Conservation (phyloP, 2,113 vertebrate genomes). For the Laterallus jamaicensis region DNA sequence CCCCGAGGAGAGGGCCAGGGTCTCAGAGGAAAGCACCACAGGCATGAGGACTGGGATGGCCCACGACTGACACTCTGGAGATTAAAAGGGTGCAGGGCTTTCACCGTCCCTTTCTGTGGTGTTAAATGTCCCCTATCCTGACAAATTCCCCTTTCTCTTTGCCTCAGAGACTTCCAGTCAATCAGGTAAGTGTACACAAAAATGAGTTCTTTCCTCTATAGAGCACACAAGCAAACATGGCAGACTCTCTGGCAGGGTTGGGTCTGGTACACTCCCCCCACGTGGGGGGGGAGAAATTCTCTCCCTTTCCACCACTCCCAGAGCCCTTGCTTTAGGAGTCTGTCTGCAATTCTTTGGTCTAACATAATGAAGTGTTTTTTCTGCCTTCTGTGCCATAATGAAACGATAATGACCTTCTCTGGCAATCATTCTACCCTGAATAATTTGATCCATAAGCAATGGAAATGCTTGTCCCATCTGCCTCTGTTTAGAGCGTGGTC, state of each 20-base stretch:
- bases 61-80: background rate
- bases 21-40: background rate
- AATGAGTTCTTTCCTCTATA: background rate
- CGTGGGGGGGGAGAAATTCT: constrained; percentile 37
- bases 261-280: background rate
- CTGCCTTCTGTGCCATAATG: constrained; percentile 68
- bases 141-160: background rate
- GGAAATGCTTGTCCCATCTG: constrained; percentile 67
- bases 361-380: constrained; percentile 67
- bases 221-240: background rate
- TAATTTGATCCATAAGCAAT: constrained; percentile 70
- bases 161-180: background rate
- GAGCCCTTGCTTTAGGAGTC: constrained; percentile 59
- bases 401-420: constrained; percentile 68
- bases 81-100: background rate
- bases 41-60: background rate
- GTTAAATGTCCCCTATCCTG: background rate
- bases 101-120: background rate
- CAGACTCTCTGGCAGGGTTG: constrained; percentile 50
- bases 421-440: constrained; percentile 59
- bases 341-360: constrained; percentile 66
- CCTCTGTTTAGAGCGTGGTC: background rate
- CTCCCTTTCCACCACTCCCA: constrained; percentile 42
- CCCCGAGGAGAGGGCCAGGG: background rate
- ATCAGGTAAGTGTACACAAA: constrained; percentile 18